Conservation (phyloP, 2,888 invertebrate genomes). For the Sipha maydis region DNA sequence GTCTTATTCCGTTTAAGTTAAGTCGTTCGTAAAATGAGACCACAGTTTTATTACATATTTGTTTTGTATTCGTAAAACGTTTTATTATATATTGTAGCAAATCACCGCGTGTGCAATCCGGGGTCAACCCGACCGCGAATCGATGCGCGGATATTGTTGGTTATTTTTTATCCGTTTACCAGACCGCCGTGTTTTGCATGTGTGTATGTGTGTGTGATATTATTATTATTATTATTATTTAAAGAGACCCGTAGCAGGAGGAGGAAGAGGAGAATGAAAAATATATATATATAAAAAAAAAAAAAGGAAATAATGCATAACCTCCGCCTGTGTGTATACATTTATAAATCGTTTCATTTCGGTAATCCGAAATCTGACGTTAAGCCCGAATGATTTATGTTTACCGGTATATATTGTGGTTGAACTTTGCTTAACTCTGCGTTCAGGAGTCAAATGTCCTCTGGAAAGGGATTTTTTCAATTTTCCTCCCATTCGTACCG, state of each 20-base stretch:
- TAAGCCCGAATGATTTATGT: constrained; percentile 62
- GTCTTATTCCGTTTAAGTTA: too few species aligned
- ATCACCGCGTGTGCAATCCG: not conserved
- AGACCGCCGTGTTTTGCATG: not conserved
- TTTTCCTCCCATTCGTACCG: constrained; percentile 17
- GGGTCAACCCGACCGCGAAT: constrained; percentile 38
- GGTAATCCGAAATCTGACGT: constrained; percentile 62
- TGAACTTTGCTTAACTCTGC: constrained; percentile 59
- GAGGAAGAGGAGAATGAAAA: not conserved
- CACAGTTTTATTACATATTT: not conserved
- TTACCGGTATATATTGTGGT: constrained; percentile 61
- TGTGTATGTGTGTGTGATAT: not conserved
- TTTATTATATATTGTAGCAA: too few species aligned
- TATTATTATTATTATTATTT: constrained; percentile 61
- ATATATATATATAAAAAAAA: not conserved
- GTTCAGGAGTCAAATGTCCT: constrained; percentile 62
- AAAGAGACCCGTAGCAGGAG: constrained; percentile 50
- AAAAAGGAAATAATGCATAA: constrained; percentile 61
- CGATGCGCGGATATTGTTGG: constrained; percentile 30
- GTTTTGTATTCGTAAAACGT: constrained; percentile 7
- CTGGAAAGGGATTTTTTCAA: constrained; percentile 59
- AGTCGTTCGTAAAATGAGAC: not conserved
- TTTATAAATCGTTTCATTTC: constrained; percentile 62
- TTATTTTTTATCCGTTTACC: constrained; percentile 48
- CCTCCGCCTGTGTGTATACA: constrained; percentile 40